These are phyloP conservation scores for Apamea crenata DNA, from an alignment of 2,888 invertebrate genomes.

Conservation along the genomic window DNA sequence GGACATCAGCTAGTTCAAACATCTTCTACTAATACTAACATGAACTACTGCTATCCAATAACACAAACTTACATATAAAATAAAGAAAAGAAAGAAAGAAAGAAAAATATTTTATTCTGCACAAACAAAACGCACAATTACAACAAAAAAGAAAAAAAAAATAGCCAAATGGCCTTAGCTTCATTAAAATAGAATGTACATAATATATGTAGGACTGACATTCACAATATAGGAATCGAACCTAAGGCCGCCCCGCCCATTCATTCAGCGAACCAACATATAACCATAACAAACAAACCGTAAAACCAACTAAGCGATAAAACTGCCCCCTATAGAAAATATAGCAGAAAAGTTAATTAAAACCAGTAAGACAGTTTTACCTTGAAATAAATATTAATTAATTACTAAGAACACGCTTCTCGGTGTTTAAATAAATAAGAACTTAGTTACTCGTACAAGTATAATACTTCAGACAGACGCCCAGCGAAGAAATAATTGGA, in stretches of 20 bases:
- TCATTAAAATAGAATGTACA: too few relatives aligned
- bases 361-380: constrained; percentile 11
- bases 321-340: neutral
- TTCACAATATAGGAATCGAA: too few relatives aligned
- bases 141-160: too few relatives aligned
- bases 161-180: too few relatives aligned
- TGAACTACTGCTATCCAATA: neutral
- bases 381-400: constrained; percentile 32
- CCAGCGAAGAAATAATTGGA: constrained; percentile 33
- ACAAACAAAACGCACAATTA: too few relatives aligned
- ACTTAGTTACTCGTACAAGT: constrained; percentile 12
- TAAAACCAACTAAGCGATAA: neutral
- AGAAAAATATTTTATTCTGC: too few relatives aligned
- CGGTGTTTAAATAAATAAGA: neutral
- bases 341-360: constrained; percentile 36
- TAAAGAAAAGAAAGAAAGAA: too few relatives aligned
- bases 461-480: constrained; percentile 13
- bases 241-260: too few relatives aligned
- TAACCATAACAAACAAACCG: too few relatives aligned
- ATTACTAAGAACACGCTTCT: neutral
- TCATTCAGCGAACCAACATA: too few relatives aligned
- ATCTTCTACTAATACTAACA: neutral
- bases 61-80: neutral
- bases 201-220: too few relatives aligned
- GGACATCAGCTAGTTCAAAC: neutral